Base-by-base conservation (phyloP, 2,113 vertebrate genomes). In the Deroptyus accipitrinus region DNA sequence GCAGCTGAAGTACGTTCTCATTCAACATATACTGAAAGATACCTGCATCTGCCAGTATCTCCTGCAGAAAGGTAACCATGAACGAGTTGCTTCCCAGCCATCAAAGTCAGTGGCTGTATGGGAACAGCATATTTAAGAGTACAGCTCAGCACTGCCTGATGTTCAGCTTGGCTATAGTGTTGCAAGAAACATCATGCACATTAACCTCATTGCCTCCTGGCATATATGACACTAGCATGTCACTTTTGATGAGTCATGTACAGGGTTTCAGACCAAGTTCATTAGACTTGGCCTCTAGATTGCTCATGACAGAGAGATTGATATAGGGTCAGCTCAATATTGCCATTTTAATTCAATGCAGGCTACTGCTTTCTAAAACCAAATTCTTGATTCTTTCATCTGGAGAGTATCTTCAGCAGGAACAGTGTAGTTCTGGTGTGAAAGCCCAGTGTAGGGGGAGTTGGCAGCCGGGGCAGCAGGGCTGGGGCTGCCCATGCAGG, bases 391-490 rank as follows among this genome's bases (percentile, higher is more conserved):
- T 23, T 62, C 35, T 81, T 67, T 62, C 23, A 23, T 5, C 35
- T n/a, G 69, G 31, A 72, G 39, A 70, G 23, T 3, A 55, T 10
- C 10, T 42, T 31, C 13, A 61, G 30, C 20, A 27, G 4, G 17
- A 70, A 27, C 16, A 35, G 6, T 3, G 6, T 2, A 33, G 44
- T 11, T 70, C 33, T 54, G 39, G 37, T 25, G 24, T 30, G 27
- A 35, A n/a, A 35, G 24, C 7, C 11, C 33, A 17, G 44, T 6
- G 30, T 41, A 8, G 0, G 1, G 24, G 57, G 15, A 23, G 13
- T 0, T 10, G 46, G 52, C 19, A 33, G 33, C 0, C 0, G 23
- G n/a, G 25, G 16, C 35, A 59, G 44, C 51, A 41, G 35, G 31
- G 11, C 44, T 46, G 51, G 30, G 16, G 44, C 19, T 41, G 9